Percentiles rank a stretch among this genome's conserved stretches.
Evolutionary conservation across 2,113 vertebrate species (phyloP).

Genomic region (Tyrannus savana): DNA sequence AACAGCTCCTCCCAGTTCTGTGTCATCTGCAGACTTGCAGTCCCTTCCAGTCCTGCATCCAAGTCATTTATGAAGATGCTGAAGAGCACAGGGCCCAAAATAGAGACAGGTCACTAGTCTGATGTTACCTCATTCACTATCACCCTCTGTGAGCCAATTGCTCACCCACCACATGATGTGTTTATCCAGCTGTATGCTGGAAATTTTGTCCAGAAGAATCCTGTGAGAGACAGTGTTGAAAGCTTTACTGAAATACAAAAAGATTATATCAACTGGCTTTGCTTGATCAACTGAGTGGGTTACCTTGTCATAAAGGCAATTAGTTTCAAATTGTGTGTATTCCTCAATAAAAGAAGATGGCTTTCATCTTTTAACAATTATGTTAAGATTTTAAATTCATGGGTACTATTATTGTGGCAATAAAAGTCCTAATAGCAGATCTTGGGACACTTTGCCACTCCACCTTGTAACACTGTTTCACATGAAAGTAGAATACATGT

Average conservation of each 20-base stretch:
- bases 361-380: not conserved
- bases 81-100: not conserved
- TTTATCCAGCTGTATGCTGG: not conserved
- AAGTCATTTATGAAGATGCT: not conserved
- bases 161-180: not conserved
- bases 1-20: not conserved
- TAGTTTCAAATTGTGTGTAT: not conserved
- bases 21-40: not conserved
- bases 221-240: not conserved
- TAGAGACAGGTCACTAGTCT: not conserved
- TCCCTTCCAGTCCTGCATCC: not conserved
- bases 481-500: fast-evolving
- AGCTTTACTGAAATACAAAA: not conserved
- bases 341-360: not conserved
- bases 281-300: not conserved
- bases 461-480: fast-evolving
- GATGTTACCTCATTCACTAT: not conserved
- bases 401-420: not conserved
- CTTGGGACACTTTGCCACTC: not conserved
- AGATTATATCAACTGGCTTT: not conserved
- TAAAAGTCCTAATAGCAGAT: not conserved
- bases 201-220: not conserved
- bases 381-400: not conserved
- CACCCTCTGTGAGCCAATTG: not conserved
- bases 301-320: not conserved